These are phyloP conservation scores for Meta bourneti DNA, from an alignment of 2,888 invertebrate species.

Conservation along the genomic window DNA sequence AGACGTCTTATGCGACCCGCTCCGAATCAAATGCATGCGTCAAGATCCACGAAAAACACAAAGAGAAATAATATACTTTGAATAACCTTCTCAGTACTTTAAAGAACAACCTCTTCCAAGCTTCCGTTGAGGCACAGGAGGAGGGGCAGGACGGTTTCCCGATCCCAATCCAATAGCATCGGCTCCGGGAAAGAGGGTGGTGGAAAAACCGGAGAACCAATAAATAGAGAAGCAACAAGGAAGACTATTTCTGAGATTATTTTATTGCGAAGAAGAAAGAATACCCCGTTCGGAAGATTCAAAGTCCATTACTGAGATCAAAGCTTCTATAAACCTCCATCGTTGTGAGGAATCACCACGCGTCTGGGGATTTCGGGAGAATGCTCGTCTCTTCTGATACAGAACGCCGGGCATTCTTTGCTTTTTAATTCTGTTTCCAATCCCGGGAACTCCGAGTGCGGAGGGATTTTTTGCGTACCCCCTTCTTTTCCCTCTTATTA, in stretches of 20 bases:
- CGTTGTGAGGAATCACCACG: conserved; percentile 20
- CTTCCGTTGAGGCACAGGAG: no score
- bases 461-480: not conserved
- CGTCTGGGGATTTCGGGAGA: conserved; percentile 33
- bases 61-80: conserved; percentile 25
- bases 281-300: conserved; percentile 21
- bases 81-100: conserved; percentile 31
- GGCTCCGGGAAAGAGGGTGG: not conserved
- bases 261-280: conserved; percentile 38
- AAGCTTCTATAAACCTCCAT: conserved; percentile 37
- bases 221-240: conserved; percentile 44
- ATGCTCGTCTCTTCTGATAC: not conserved
- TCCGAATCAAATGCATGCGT: conserved; percentile 23
- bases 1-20: not conserved
- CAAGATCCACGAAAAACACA: not conserved
- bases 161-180: conserved; percentile 18
- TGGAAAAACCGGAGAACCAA: not conserved
- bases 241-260: conserved; percentile 39
- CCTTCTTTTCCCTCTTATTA: not conserved
- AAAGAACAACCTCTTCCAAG: conserved; percentile 1
- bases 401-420: not conserved
- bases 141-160: not conserved
- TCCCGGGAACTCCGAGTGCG: not conserved
- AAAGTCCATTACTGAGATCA: conserved; percentile 62
- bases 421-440: not conserved